These are phyloP conservation scores for Natrix natrix DNA, from an alignment of 2,797 vertebrate species.

Conservation along the genomic window DNA sequence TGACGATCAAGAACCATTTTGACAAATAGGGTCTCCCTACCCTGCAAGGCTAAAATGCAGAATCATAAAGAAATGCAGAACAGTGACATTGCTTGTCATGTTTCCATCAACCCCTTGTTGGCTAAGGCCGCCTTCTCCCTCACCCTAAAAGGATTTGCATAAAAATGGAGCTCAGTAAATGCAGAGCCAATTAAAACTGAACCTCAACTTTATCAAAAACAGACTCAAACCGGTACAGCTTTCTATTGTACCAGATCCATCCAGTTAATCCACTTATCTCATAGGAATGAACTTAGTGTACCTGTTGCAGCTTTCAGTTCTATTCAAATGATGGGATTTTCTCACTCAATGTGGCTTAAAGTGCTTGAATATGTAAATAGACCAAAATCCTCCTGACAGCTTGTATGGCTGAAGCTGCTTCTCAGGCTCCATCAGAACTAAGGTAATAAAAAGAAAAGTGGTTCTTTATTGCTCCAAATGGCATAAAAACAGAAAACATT, in stretches of 20 bases:
- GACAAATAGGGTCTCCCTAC: neutral
- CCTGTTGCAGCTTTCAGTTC: slow-evolving; percentile 4
- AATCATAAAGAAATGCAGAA: neutral
- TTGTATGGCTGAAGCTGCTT: slow-evolving; percentile 24
- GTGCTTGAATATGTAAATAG: slow-evolving; percentile 43
- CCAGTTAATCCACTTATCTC: slow-evolving; percentile 40
- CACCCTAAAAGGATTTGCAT: neutral
- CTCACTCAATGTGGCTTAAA: slow-evolving; percentile 32
- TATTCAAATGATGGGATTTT: slow-evolving; percentile 50
- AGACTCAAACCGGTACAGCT: slow-evolving; percentile 13
- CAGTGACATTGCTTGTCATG: neutral
- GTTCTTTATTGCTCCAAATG: neutral
- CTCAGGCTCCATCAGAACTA: neutral
- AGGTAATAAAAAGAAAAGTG: neutral
- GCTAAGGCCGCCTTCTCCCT: neutral
- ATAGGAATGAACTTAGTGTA: slow-evolving; percentile 19
- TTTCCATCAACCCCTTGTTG: neutral
- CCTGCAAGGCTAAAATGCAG: neutral
- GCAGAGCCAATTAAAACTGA: slow-evolving; percentile 27
- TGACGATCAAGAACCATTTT: slow-evolving; percentile 17
- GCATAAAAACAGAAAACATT: neutral
- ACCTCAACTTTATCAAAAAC: slow-evolving; percentile 6
- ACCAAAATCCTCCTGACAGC: slow-evolving; percentile 1
- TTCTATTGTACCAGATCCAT: slow-evolving; percentile 31
- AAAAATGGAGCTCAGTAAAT: neutral